phyloP scores from a whole-genome alignment of 2,888 invertebrate genomes.

The Drosophila putrida region DNA sequence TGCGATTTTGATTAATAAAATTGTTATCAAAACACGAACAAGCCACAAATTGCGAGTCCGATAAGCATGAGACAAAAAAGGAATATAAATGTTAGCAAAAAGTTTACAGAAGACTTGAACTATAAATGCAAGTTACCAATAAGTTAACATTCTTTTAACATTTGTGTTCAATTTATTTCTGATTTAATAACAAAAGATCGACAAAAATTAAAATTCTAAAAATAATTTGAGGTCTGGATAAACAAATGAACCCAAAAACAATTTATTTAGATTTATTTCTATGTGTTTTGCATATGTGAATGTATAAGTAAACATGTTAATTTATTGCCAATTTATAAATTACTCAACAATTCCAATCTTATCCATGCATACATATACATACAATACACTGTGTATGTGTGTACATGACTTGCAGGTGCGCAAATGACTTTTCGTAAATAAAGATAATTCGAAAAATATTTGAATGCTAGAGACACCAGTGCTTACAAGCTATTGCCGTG shows the following conservation, averaged over 20 bases:
- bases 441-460: not conserved
- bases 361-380: not conserved
- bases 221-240: slow-evolving; percentile 8
- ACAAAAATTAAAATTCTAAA: slow-evolving; percentile 3
- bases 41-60: slow-evolving; percentile 28
- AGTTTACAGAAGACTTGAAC: not conserved
- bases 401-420: slow-evolving; percentile 19
- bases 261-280: not conserved
- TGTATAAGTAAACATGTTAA: not conserved
- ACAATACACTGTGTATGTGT: not conserved
- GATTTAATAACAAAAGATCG: not conserved
- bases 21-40: slow-evolving; percentile 36
- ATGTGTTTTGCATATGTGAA: not conserved
- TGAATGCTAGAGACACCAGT: slow-evolving; percentile 2
- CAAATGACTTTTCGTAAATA: slow-evolving; percentile 22
- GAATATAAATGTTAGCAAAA: not conserved
- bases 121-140: not conserved
- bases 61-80: slow-evolving; percentile 31
- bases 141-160: not conserved
- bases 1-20: slow-evolving; percentile 33
- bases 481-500: not conserved
- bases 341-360: not conserved
- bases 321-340: not conserved
- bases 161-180: slow-evolving; percentile 6
- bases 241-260: not conserved